Conservation (phyloP, 2,113 vertebrate species). For the Chlamydotis undulata region DNA sequence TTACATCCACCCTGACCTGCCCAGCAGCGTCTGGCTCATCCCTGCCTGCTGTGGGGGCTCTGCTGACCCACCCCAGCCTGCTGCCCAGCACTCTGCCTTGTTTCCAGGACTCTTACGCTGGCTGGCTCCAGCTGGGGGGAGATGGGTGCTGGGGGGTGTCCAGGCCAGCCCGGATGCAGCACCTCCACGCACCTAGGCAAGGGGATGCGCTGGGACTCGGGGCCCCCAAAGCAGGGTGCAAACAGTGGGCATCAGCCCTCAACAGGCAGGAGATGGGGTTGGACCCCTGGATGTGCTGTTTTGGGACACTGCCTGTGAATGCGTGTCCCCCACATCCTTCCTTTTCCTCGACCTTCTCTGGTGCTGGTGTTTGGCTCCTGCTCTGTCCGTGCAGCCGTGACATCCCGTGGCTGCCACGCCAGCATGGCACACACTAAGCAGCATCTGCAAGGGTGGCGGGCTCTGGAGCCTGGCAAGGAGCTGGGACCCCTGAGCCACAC, state of each 20-base stretch:
- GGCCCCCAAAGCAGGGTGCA: not conserved
- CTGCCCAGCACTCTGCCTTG: not conserved
- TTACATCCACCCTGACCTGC: not conserved
- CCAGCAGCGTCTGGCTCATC: not conserved
- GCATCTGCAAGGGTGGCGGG: not conserved
- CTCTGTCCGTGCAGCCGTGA: not conserved
- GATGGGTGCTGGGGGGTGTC: not conserved
- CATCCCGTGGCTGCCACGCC: not conserved
- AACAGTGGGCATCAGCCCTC: not conserved
- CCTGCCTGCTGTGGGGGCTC: not conserved
- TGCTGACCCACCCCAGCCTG: not conserved
- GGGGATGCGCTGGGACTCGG: accelerated
- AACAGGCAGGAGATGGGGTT: not conserved
- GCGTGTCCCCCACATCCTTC: not conserved
- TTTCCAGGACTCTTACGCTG: not conserved
- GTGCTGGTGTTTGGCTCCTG: not conserved
- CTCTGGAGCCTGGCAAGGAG: not conserved
- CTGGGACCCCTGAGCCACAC: not conserved
- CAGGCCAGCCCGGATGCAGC: not conserved
- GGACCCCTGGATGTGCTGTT: not conserved
- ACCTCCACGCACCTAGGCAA: not conserved
- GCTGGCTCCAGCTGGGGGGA: not conserved
- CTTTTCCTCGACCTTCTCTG: not conserved
- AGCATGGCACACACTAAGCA: not conserved
- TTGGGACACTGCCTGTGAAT: not conserved